Evolutionary conservation across 2,113 vertebrate genomes (phyloP), one percentile per base, ranked within the genome.

Genomic region (Gambusia holbrooki): DNA sequence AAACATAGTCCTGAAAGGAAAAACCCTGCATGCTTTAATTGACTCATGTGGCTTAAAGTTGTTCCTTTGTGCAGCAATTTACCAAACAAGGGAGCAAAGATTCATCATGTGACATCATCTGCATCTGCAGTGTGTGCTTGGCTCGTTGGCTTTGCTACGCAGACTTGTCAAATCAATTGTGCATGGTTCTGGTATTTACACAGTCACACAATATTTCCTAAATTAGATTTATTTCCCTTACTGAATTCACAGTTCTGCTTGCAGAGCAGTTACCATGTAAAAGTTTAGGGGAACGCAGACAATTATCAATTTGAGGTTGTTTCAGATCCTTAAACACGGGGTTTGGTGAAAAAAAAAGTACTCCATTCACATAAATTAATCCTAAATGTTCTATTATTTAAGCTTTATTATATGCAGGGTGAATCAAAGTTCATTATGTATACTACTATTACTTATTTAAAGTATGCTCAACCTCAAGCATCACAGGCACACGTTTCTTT

Each of bases 61-160:
- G 69, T 62, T 48, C 82, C 74, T 89, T 76, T 84, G 86, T 79
- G 77, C 82, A 90, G 86, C 80, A 88, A 71, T 78, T 88, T 66
- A 62, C 71, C 87, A 84, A 74, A 51, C 28, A 54, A 32, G 67
- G 80, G 40, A 73, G 74, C 73, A 60, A 70, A 83, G 86, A 89
- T 81, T 75, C 72, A 78, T 86, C 74, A 81, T 77, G 80, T 86
- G 78, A 70, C 71, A 65, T 84, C 73, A 81, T 78, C 58, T 42
- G 62, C 45, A 29, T 80, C 71, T 32, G 75, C 45, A 37, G 60
- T 79, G 48, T 48, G 48, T 58, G 25, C 28, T 84, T 84, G 35
- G 62, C 71, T 79, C 70, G 66, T 12, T 3, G 62, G 69, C 54
- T 73, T 69, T 42, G 22, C 73, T 48, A 30, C 19, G 22, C 6